Base-by-base conservation (phyloP, 2,888 invertebrate species). In the Caenorhabditis sinica region DNA sequence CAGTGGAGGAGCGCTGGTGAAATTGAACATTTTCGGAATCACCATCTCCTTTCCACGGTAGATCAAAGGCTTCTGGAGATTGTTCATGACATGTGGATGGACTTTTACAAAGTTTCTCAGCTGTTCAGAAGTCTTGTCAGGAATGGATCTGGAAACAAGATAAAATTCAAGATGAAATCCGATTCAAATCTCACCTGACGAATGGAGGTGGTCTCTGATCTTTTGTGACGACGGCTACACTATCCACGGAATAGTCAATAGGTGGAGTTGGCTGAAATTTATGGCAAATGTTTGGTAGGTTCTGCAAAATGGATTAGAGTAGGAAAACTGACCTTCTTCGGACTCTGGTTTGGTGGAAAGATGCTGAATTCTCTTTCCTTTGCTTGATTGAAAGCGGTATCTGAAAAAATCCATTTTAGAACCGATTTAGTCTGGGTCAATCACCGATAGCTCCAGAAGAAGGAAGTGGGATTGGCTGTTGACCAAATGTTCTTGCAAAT, bases 11-110 rank as follows among this genome's bases (percentile, higher is more conserved):
- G 49, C 43, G 53, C 9, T 76, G 13, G 85, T 82, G 60, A 83
- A 76, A 60, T 83, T 83, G 73, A 83, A 83, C 73, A 79, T 83
- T 49, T 84, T 84, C 20, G 83, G 83, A 60, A 80, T 80, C 5
- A 85, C 76, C 68, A 76, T 72, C 25, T 85, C 84, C 17, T 85
- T 76, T 61, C 84, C 84, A n/a, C 84, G 72, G 28, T 85, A 85
- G 36, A 85, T 68, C 53, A 80, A 11, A 6, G 82, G 85, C 36
- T 82, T 85, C 33, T 85, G 82, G 4, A 85, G 45, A 20, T 68
- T 75, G 30, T 61, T 77, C 76, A 82, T 76, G 3, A 82, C 85
- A 25, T 85, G 81, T 17, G 85, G 85, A 74, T 85, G 85, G 1
- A 77, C 85, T 77, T 82, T 85, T 3, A 82, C 82, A 58, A 82